These are phyloP conservation scores for Orthonevra nobilis DNA, from an alignment of 2,888 invertebrate genomes.

Conservation along the genomic window DNA sequence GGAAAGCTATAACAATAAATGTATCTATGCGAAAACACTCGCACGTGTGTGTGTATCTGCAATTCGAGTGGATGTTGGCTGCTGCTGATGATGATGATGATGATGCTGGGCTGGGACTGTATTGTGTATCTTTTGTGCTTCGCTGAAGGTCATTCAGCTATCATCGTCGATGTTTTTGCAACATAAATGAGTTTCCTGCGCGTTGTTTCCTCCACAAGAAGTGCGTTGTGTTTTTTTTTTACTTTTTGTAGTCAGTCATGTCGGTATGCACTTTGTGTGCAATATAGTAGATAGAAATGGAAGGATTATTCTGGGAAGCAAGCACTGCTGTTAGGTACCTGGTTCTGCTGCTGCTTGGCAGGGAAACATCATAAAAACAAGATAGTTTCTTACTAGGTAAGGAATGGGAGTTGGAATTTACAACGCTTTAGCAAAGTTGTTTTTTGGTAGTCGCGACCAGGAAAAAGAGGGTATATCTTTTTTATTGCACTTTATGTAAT, in stretches of 20 bases:
- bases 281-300: slow-evolving; percentile 38
- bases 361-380: slow-evolving; percentile 54
- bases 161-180: slow-evolving; percentile 51
- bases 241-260: slow-evolving; percentile 17
- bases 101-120: slow-evolving; percentile 50
- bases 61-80: slow-evolving; percentile 41
- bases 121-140: slow-evolving; percentile 52
- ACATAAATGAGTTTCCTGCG: slow-evolving; percentile 67
- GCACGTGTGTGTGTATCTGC: slow-evolving; percentile 22
- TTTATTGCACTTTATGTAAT: not conserved
- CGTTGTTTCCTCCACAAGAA: slow-evolving; percentile 31
- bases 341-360: slow-evolving; percentile 7
- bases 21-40: slow-evolving; percentile 44
- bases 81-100: slow-evolving; percentile 29
- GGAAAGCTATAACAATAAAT: slow-evolving; percentile 61
- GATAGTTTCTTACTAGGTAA: slow-evolving; percentile 47
- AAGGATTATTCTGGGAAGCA: slow-evolving; percentile 41
- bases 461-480: not conserved
- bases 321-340: slow-evolving; percentile 31
- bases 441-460: no score
- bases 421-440: slow-evolving; percentile 8
- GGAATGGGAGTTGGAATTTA: slow-evolving; percentile 28
- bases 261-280: slow-evolving; percentile 46
- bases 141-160: slow-evolving; percentile 63
- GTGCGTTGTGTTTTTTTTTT: slow-evolving; percentile 28